Evolutionary conservation across 1,140 invertebrate genomes (phyloP), one percentile per base, ranked within the genome.

Genomic region (Acromyrmex charruanus): DNA sequence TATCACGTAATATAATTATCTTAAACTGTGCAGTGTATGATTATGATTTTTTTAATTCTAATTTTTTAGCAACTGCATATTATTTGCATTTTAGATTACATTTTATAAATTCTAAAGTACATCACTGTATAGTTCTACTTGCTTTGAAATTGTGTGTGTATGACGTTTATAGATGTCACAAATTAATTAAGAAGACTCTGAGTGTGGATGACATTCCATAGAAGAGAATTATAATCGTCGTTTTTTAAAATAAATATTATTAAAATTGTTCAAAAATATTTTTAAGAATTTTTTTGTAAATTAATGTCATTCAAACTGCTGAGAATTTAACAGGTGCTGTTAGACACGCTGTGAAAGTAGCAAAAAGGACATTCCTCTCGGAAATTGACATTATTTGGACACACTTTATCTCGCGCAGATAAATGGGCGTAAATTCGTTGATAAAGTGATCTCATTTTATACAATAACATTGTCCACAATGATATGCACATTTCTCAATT

Each of bases 81-180:
- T 10, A 51, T 25, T 69, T 49, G 2, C 21, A 69, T 69, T 35
- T 55, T 72, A 0, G 2, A 74, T 35, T 44, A 7, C 10, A 44
- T 68, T 44, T 74, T 21, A 61, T 77, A 39, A 77, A 77, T 4
- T 44, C 10, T n/a, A 44, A 2, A 12, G 39, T 58, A 75, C 21
- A 3, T 9, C 49, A 49, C 31, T 35, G 6, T 16, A 6, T 35
- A 18, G 12, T 18, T 31, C 28, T 0, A 39, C 3, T 39, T 16
- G 31, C n/a, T 59, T 16, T 39, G 5, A 25, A 44, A n/a, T 44
- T 44, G 39, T 44, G 39, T 44, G 7, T 31, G 39, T 44, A 44
- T 35, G 35, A 10, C 9, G 2, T 44, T 10, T 44, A 44, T 44
- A 44, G 39, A 44, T 7, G 39, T 44, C 39, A 44, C 12, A 9